These are phyloP conservation scores for Cottus gobio DNA, from an alignment of 2,113 vertebrate species.

Conservation along the genomic window DNA sequence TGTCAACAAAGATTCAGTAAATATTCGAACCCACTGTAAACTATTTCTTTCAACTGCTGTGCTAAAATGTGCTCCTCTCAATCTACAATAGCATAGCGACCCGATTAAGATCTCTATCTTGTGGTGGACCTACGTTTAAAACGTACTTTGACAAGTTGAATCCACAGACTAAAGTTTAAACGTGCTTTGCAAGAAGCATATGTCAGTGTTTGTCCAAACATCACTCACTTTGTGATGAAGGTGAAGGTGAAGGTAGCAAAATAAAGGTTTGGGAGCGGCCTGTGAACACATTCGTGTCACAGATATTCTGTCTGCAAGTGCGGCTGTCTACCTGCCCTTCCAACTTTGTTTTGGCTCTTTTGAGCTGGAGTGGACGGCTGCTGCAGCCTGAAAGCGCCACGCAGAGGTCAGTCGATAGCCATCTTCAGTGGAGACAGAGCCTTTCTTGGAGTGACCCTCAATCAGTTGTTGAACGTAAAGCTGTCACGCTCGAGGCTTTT, in stretches of 20 bases:
- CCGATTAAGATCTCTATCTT: background rate
- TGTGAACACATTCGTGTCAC: conserved; percentile 36
- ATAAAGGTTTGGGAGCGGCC: conserved; percentile 3
- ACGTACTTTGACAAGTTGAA: background rate
- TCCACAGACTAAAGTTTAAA: background rate
- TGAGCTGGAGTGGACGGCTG: conserved; percentile 25
- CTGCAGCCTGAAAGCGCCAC: conserved; percentile 10
- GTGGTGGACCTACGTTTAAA: background rate
- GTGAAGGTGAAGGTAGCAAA: background rate
- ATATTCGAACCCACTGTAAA: background rate
- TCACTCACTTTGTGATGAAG: conserved; percentile 17
- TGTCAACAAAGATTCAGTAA: background rate
- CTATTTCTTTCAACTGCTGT: background rate
- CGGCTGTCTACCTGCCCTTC: conserved; percentile 6
- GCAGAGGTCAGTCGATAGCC: conserved; percentile 45
- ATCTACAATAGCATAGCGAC: background rate
- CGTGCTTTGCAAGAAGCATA: background rate
- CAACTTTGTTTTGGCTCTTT: conserved; percentile 40
- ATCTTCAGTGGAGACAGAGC: conserved; percentile 26
- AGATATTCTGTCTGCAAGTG: conserved; percentile 5
- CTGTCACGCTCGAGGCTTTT: conserved; percentile 24
- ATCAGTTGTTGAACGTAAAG: conserved; percentile 37
- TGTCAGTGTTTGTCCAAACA: conserved; percentile 3
- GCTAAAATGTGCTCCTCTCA: background rate
- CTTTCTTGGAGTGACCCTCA: conserved; percentile 44